Base-by-base conservation (phyloP, 2,888 invertebrate genomes). In the Agonopterix alstromeriana region DNA sequence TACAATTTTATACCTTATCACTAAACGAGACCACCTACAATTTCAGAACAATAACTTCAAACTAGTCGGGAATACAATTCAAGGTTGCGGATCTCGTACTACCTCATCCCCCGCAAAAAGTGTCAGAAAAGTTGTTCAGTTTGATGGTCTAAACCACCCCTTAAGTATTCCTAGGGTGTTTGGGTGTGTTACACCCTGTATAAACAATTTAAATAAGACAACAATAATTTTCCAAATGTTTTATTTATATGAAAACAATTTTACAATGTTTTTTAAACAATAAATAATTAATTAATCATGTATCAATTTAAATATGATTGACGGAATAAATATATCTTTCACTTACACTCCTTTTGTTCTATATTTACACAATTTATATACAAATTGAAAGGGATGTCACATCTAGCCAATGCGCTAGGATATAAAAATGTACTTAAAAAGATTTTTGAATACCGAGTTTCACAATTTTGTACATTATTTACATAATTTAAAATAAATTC, bases 231-330 rank as follows among this genome's bases (percentile, higher is more conserved):
- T 57, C 54, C 66, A 73, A 61, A 64, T 70, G 75, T 78, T 85
- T 83, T 77, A 77, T 75, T 83, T 69, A 82, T 82, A 83, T 82
- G 81, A 87, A 87, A 86, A 87, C 82, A 81, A 78, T 77, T 78
- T 83, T 82, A 84, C 79, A 84, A 78, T 82, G 63, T 77, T 75
- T 63, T 77, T 81, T 70, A 83, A 86, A 83, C 78, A 79, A 85
- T 85, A 82, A 77, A 82, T 81, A 72, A 69, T 65, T 73, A 74
- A 73, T 70, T 70, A 77, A 77, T 77, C 69, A 71, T 69, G 61
- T 78, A 59, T 75, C 74, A 82, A 76, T 79, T 27, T 73, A 68
- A 76, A 70, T 73, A 77, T 63, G 80, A 78, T 61, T 85, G 82
- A 81, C 72, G 73, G 82, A 85, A 82, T 86, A 85, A 80, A 82